Evolutionary conservation across 2,113 vertebrate species (phyloP).

Genomic region (Eretmodus cyanostictus): DNA sequence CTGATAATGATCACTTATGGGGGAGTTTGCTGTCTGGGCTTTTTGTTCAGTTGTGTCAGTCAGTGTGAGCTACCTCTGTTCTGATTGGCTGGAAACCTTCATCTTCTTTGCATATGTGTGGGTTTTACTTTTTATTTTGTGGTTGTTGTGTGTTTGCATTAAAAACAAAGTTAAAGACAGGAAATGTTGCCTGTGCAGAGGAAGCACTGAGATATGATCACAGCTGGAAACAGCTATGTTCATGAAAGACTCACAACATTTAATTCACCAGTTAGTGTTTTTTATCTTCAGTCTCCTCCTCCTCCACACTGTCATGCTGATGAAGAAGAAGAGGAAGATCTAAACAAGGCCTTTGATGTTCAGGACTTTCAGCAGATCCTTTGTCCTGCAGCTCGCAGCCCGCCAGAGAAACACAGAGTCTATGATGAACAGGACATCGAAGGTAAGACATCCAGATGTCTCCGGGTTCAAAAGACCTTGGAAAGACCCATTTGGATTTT

Average conservation of each 20-base stretch:
- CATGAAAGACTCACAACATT: neutral
- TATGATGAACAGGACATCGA: slow-evolving; percentile 18
- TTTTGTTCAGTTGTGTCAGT: neutral
- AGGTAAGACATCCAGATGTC: neutral
- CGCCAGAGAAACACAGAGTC: neutral
- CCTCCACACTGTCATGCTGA: slow-evolving; percentile 13
- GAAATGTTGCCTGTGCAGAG: neutral
- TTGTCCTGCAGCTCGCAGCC: neutral
- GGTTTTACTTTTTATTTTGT: neutral
- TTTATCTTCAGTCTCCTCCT: neutral
- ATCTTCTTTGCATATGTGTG: neutral
- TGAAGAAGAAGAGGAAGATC: slow-evolving; percentile 21
- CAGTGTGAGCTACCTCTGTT: neutral
- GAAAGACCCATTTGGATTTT: neutral
- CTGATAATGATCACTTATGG: neutral
- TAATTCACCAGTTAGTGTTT: neutral
- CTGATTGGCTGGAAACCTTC: neutral
- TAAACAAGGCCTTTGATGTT: neutral
- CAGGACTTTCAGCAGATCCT: slow-evolving; percentile 24
- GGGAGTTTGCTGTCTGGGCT: neutral
- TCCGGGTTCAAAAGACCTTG: neutral
- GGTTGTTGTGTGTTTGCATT: neutral
- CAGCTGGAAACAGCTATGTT: neutral
- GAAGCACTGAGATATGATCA: neutral
- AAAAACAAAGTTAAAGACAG: neutral